Conservation (phyloP, 2,113 vertebrate species). For the Mola mola region DNA sequence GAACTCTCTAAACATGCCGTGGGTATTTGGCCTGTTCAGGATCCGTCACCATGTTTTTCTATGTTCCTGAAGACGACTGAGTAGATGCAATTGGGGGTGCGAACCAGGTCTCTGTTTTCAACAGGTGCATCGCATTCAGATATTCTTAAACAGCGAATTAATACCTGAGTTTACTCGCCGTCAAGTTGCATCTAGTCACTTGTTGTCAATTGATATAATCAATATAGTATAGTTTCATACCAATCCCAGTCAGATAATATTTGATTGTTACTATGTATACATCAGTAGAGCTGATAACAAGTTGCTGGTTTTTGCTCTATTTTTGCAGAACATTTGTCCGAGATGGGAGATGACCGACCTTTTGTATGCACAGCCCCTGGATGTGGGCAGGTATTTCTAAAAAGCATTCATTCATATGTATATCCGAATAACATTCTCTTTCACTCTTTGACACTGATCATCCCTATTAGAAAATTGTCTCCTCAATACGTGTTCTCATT, state of each 20-base stretch:
- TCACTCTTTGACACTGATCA: no score
- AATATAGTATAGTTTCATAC: no score
- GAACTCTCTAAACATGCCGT: constrained; percentile 17
- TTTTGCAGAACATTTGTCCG: constrained; percentile 65
- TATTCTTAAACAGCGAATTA: no score
- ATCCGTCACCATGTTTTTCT: not conserved
- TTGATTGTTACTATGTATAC: not conserved
- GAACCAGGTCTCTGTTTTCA: constrained; percentile 4
- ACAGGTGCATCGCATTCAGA: constrained; percentile 36
- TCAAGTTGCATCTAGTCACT: no score
- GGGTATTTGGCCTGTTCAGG: constrained; percentile 20
- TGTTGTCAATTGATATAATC: no score
- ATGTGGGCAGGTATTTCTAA: constrained; percentile 98
- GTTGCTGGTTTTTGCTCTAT: constrained; percentile 4
- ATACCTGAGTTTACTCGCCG: no score
- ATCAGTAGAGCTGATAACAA: not conserved
- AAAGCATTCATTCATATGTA: no score
- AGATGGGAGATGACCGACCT: constrained; percentile 97
- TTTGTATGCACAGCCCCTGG: constrained; percentile 95
- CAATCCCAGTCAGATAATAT: no score
- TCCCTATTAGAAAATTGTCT: no score
- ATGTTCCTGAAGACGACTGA: not conserved
- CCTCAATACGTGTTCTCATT: no score
- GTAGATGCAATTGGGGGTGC: not conserved
- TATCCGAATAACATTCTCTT: no score